A percentile compares a stretch with the other conserved stretches of the same genome.
Conservation (phyloP, 1,140 invertebrate genomes). For the Galleria mellonella region DNA sequence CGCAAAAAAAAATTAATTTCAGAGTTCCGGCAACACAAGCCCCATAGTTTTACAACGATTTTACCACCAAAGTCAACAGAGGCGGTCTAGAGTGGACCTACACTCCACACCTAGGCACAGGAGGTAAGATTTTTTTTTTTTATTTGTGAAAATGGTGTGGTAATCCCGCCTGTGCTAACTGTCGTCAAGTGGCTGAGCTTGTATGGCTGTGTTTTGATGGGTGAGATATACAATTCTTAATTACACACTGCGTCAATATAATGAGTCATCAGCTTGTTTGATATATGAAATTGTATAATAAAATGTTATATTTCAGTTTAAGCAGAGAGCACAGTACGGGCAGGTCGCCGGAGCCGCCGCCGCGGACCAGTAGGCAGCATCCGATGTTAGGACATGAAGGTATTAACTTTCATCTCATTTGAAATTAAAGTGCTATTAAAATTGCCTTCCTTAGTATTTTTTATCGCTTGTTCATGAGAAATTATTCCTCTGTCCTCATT, state of each 20-base stretch:
- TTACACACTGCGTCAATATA: too few species aligned
- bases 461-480: too few species aligned
- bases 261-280: too few species aligned
- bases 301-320: conserved; percentile 41
- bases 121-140: conserved; percentile 25
- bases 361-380: conserved; percentile 47
- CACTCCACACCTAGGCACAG: conserved; percentile 60
- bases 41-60: conserved; percentile 78
- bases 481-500: too few species aligned
- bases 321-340: conserved; percentile 69
- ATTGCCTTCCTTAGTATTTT: too few species aligned
- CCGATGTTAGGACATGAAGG: conserved; percentile 40
- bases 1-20: conserved; percentile 5
- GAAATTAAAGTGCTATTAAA: too few species aligned
- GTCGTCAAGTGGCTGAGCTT: too few species aligned
- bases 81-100: conserved; percentile 63
- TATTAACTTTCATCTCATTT: conserved; percentile 14
- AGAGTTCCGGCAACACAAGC: conserved; percentile 77
- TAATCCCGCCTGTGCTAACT: too few species aligned
- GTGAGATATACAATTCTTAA: too few species aligned
- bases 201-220: too few species aligned
- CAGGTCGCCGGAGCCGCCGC: conserved; percentile 65
- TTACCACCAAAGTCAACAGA: conserved; percentile 78
- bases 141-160: too few species aligned
- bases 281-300: too few species aligned